Base-by-base conservation (phyloP, 2,113 vertebrate species). In the Gila orcuttii region DNA sequence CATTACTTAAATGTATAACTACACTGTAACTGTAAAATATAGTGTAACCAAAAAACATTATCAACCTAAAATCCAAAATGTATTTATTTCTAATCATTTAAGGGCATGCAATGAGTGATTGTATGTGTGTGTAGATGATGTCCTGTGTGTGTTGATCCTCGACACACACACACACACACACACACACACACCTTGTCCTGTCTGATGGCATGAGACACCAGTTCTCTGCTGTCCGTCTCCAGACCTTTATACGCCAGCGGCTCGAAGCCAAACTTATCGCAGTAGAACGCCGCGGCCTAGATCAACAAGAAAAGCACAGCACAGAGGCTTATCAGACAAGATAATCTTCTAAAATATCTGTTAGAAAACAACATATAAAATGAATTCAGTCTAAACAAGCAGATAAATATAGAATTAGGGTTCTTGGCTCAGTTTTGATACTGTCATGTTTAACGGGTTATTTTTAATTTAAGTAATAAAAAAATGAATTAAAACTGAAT, bases 211-310 rank as follows among this genome's bases (percentile, higher is more conserved):
- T 96, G 95, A 36, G 93, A 93, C 83, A 93, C 95, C 71, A 93
- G 80, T 21, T 95, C 93, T 57, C 95, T 87, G 82, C 92, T 95
- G 78, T 94, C 94, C 0, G 96, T 95, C 93, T 96, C 96, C 88
- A 96, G 74, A 52, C 96, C 95, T 87, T 95, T 95, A 84, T 96
- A 96, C 73, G 95, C 95, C 39, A 93, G n/a, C 68, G 90, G 85
- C 80, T 96, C 93, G n/a, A 96, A 96, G 80, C 95, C 95, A 91
- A 96, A 93, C 83, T 96, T 96, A 75, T 95, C 91, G 82, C 95
- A 96, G 92, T 96, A 96, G 91, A 91, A 96, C 2, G 82, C 85
- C 19, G 95, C 93, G 23, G 95, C 95, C 95, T 96, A 79, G 25
- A 86, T 55, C 55, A 55, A 52, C 17, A 82, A 6, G 2, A 50